Percentiles rank a stretch among this genome's conserved stretches.
Evolutionary conservation across 2,888 invertebrate species (phyloP).

Genomic region (Boloria selene): DNA sequence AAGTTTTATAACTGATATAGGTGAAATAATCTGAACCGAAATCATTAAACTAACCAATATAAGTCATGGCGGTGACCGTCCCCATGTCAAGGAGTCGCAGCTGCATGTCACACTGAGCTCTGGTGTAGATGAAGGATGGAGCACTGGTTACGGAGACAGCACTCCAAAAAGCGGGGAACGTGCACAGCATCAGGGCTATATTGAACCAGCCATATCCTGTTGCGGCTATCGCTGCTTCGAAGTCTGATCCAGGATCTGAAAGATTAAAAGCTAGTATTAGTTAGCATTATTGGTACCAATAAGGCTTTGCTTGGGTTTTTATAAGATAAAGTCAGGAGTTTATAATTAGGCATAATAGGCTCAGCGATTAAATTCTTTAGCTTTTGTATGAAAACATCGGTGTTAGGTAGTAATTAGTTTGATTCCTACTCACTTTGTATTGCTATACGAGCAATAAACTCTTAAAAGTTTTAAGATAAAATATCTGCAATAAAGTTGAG

Average conservation of each 20-base stretch:
- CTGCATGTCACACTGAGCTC: conserved; percentile 88
- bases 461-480: too few species aligned
- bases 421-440: too few species aligned
- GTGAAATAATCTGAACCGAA: background rate
- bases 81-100: conserved; percentile 87
- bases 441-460: too few species aligned
- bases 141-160: conserved; percentile 88
- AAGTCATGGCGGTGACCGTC: conserved; percentile 86
- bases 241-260: conserved; percentile 77
- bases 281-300: background rate
- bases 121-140: conserved; percentile 87
- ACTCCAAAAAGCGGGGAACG: conserved; percentile 85
- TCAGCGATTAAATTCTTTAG: too few species aligned
- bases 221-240: conserved; percentile 86
- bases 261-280: background rate
- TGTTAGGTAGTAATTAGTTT: too few species aligned
- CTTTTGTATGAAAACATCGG: too few species aligned
- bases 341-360: too few species aligned
- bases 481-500: too few species aligned
- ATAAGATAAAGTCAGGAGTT: background rate
- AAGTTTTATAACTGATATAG: too few species aligned
- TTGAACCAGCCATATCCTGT: conserved; percentile 89
- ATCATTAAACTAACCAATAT: conserved; percentile 80
- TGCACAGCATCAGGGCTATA: conserved; percentile 81
- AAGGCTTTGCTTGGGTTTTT: background rate